Conservation (phyloP, 2,888 invertebrate species). For the Andrena dorsata region DNA sequence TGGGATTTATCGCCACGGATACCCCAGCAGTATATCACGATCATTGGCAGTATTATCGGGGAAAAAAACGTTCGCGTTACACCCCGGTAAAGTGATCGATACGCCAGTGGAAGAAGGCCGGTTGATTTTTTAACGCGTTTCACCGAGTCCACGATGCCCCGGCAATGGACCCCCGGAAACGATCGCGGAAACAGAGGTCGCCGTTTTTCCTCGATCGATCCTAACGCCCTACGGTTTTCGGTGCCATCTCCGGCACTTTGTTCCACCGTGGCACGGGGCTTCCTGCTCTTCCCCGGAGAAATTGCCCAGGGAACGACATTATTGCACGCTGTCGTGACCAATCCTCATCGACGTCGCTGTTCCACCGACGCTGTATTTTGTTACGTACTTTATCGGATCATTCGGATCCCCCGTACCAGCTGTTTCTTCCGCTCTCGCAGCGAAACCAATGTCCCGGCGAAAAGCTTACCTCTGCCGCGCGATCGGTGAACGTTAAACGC, state of each 20-base stretch:
- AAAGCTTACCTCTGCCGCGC: slow-evolving; percentile 11
- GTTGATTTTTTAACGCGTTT: not conserved
- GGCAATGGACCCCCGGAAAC: not conserved
- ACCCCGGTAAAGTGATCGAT: slow-evolving; percentile 37
- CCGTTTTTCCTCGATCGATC: slow-evolving; percentile 16
- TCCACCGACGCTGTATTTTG: slow-evolving; percentile 63
- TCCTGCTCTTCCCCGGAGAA: slow-evolving; percentile 52
- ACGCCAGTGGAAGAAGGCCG: not conserved
- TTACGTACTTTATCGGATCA: slow-evolving; percentile 70
- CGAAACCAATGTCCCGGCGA: slow-evolving; percentile 15
- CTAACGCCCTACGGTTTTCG: slow-evolving; percentile 34
- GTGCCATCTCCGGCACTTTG: slow-evolving; percentile 64
- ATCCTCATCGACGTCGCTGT: slow-evolving; percentile 64
- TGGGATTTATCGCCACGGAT: slow-evolving; percentile 57
- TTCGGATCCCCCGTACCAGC: slow-evolving; percentile 56
- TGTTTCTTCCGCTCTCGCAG: slow-evolving; percentile 17
- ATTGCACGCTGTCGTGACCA: slow-evolving; percentile 72
- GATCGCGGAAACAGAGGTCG: slow-evolving; percentile 10
- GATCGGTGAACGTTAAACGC: slow-evolving; percentile 5
- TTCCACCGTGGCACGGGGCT: slow-evolving; percentile 38
- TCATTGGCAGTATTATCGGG: slow-evolving; percentile 44
- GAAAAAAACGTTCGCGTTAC: slow-evolving; percentile 34
- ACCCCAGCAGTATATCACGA: slow-evolving; percentile 49
- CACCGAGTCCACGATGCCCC: not conserved
- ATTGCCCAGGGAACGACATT: slow-evolving; percentile 71